Percentiles rank a stretch among this genome's conserved stretches.
phyloP scores from a whole-genome alignment of 2,113 vertebrate genomes.

The Aldabrachelys gigantea region DNA sequence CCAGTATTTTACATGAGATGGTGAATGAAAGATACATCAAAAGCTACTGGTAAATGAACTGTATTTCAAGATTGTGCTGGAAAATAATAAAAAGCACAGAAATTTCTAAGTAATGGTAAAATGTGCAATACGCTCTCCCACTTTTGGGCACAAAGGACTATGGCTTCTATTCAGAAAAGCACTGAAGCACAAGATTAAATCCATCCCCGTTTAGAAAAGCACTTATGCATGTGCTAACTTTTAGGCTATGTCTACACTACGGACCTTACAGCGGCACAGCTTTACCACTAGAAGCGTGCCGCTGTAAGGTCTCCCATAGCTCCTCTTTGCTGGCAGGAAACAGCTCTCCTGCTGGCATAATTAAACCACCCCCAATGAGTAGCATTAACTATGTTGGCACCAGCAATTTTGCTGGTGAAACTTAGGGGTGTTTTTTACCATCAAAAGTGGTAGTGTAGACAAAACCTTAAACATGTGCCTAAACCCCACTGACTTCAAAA shows the following conservation, averaged over 20 bases:
- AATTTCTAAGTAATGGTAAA: not conserved
- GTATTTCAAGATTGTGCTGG: not conserved
- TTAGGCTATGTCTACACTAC: too few relatives aligned
- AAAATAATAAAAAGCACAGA: not conserved
- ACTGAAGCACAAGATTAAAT: not conserved
- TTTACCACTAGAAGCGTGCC: too few relatives aligned
- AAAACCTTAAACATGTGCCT: not conserved
- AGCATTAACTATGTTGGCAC: too few relatives aligned
- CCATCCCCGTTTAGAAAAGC: not conserved
- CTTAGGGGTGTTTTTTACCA: too few relatives aligned
- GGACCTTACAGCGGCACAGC: too few relatives aligned
- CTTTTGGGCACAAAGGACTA: not conserved
- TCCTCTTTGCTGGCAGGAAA: too few relatives aligned
- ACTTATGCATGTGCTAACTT: rapidly evolving
- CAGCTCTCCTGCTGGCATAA: too few relatives aligned
- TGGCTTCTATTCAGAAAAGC: not conserved
- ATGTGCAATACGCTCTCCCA: rapidly evolving
- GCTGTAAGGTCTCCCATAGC: too few relatives aligned
- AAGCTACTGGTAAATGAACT: not conserved
- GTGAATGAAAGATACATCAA: not conserved
- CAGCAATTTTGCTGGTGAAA: too few relatives aligned
- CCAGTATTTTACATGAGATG: not conserved
- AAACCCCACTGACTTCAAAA: not conserved
- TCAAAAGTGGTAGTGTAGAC: too few relatives aligned
- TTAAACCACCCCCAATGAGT: too few relatives aligned